Evolutionary conservation across 2,113 vertebrate species (phyloP), one percentile per base, ranked within the genome.

Genomic region (Scomber colias): DNA sequence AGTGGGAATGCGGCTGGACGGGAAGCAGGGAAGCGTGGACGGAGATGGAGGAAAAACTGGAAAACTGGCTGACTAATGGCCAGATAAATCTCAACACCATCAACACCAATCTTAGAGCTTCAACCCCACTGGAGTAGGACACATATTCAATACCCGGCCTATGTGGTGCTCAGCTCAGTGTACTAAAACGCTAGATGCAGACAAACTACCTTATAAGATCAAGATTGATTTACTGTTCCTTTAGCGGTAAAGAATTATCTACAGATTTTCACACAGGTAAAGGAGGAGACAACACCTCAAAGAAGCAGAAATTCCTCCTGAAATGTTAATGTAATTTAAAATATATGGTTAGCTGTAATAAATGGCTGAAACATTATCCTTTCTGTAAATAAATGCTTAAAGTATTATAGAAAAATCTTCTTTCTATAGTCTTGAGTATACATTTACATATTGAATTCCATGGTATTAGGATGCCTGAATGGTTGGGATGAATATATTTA

Each of bases 21-120:
- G 82, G 75, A 79, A 84, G 79, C 75, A 71, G 50, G 78, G 81
- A 83, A 61, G 57, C 77, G 44, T 75, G 84, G 82, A 71, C 48
- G 30, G 31, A 70, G 53, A 65, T 57, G 60, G 65, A 46, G 57
- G 73, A 67, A 69, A 27, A 63, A 55, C 63, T 46, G 73, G 72
- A 72, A 83, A 77, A 87, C 17, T 27, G 71, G 31, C 53, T 44
- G 0, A 9, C 27, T 86, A 81, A 64, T 74, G 67, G 44, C 3
- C 30, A 61, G 60, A 84, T 87, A 72, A 82, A 85, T 79, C 66
- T 74, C 50, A 61, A 40, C 60, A 69, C 35, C 75, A 76, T 74
- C 50, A 61, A 40, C 60, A 69, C 35, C 75, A 76, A 35, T 40
- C 12, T 8, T n/a, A 40, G 27, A 11, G 27, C 40, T 72, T 51